Conservation (phyloP, 2,888 invertebrate genomes). For the Hemithea aestivaria region DNA sequence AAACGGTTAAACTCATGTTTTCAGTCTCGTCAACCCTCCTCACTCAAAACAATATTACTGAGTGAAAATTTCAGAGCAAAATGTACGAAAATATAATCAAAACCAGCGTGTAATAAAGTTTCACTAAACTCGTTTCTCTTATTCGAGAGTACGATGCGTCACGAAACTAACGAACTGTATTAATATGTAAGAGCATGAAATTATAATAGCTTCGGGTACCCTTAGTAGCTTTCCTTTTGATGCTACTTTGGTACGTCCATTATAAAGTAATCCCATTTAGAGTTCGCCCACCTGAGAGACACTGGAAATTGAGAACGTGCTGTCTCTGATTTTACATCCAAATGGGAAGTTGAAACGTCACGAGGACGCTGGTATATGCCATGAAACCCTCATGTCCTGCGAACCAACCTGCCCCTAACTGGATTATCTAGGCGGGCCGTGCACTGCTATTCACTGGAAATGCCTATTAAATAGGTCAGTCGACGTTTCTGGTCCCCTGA, state of each 20-base stretch:
- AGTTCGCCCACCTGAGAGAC: conserved; percentile 20
- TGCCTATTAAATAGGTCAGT: conserved; percentile 10
- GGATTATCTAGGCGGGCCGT: conserved; percentile 43
- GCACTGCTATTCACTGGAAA: conserved; percentile 29
- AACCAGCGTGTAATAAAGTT: no score
- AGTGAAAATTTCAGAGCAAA: background rate
- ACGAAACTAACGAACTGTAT: conserved; percentile 20
- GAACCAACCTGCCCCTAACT: conserved; percentile 53
- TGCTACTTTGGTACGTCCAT: conserved; percentile 16
- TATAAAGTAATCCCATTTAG: conserved; percentile 19
- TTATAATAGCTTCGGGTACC: conserved; percentile 15
- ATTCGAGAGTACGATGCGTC: background rate
- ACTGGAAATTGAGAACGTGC: conserved; percentile 20
- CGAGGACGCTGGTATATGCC: conserved; percentile 34
- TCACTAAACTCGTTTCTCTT: no score
- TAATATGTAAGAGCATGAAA: conserved; percentile 21
- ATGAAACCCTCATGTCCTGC: conserved; percentile 52
- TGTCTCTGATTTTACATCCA: conserved; percentile 29
- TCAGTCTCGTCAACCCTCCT: conserved; percentile 14
- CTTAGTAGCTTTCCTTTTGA: conserved; percentile 19
- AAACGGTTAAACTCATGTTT: conserved; percentile 27
- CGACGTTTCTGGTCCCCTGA: background rate
- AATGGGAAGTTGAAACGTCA: conserved; percentile 46
- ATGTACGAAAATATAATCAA: no score
- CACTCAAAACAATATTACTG: conserved; percentile 5